A percentile compares a stretch with the other conserved stretches of the same genome.
phyloP scores from a whole-genome alignment of 2,113 vertebrate species.

The Loxodonta africana region DNA sequence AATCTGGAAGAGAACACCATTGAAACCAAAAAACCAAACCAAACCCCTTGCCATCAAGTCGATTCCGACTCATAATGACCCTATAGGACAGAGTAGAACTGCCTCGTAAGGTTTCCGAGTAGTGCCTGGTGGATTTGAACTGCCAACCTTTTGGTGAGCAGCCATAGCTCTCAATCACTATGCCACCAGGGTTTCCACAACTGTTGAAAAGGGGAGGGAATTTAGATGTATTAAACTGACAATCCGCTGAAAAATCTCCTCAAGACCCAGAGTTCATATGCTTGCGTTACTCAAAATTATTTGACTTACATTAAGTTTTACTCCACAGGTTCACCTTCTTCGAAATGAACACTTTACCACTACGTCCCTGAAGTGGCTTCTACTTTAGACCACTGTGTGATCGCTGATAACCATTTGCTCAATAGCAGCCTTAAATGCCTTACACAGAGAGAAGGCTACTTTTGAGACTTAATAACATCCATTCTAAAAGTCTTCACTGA shows the following conservation, averaged over 20 bases:
- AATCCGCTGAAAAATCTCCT: conserved; percentile 43
- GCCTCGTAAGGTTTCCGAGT: too few relatives aligned
- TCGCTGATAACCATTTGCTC: conserved; percentile 63
- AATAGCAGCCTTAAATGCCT: conserved; percentile 64
- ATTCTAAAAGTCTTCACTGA: conserved; percentile 53
- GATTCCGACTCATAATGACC: too few relatives aligned
- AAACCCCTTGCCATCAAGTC: too few relatives aligned
- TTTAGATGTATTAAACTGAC: conserved; percentile 10
- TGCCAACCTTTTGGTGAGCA: too few relatives aligned
- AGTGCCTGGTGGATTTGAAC: too few relatives aligned
- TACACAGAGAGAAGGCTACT: conserved; percentile 54
- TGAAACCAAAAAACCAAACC: not conserved
- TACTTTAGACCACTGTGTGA: not conserved
- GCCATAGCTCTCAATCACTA: too few relatives aligned
- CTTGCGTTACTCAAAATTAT: conserved; percentile 42
- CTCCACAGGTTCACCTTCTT: conserved; percentile 36
- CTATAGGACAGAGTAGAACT: too few relatives aligned
- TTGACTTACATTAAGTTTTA: conserved; percentile 31
- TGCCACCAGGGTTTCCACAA: too few relatives aligned
- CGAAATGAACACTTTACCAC: conserved; percentile 60
- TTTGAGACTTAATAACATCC: conserved; percentile 61
- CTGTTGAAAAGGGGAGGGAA: not conserved
- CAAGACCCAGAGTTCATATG: not conserved
- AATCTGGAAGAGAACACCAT: not conserved
- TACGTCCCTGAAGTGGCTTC: not conserved